Percentiles rank a stretch among this genome's conserved stretches.
phyloP scores from a whole-genome alignment of 2,797 vertebrate genomes.

The Chaenodraco wilsoni region DNA sequence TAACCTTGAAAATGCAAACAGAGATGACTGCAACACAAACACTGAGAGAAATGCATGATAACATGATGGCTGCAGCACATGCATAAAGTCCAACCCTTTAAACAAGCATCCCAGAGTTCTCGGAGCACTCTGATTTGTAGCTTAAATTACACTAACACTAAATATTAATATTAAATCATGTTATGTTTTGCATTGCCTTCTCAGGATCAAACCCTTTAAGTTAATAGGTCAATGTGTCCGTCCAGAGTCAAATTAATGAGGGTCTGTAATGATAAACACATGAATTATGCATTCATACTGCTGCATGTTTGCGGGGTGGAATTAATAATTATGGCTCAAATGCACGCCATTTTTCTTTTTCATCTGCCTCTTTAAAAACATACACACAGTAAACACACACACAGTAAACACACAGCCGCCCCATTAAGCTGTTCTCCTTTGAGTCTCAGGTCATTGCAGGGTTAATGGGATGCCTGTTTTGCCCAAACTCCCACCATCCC shows the following conservation, averaged over 20 bases:
- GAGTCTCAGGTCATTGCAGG: constrained; percentile 31
- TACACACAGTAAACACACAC: background rate
- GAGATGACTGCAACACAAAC: background rate
- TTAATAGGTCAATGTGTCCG: constrained; percentile 23
- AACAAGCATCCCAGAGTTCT: background rate
- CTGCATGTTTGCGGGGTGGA: constrained; percentile 28
- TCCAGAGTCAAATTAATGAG: constrained; percentile 52
- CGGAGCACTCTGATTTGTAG: background rate
- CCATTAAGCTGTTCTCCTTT: constrained; percentile 13
- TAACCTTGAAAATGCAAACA: constrained; percentile 24
- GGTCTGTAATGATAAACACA: constrained; percentile 48
- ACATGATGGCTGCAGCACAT: background rate
- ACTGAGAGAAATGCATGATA: background rate
- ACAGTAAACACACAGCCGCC: background rate
- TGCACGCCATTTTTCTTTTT: constrained; percentile 4
- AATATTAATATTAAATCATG: background rate
- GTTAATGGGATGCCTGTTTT: constrained; percentile 37
- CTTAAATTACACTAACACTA: constrained; percentile 15
- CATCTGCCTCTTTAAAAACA: constrained; percentile 5
- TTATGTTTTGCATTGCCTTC: constrained; percentile 8
- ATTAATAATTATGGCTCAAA: constrained; percentile 45
- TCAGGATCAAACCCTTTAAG: constrained; percentile 4
- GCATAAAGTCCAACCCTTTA: background rate
- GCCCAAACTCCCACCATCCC: too few relatives aligned
- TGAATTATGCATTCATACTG: constrained; percentile 62